Conservation (phyloP, 2,888 invertebrate species). For the Perizoma affinitatum region DNA sequence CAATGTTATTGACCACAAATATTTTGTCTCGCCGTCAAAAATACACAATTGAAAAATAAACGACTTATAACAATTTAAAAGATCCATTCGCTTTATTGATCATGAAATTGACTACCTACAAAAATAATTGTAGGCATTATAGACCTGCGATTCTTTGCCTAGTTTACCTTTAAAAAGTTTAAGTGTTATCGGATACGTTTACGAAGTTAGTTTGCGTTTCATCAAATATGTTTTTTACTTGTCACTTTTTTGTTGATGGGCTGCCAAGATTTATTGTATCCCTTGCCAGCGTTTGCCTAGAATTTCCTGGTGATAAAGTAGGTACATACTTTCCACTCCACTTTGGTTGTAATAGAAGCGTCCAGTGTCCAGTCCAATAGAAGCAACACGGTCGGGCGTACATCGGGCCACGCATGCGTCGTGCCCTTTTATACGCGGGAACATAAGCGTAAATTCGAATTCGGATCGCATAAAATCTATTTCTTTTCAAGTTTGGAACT, state of each 20-base stretch:
- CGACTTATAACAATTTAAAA: conserved; percentile 62
- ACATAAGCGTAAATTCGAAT: conserved; percentile 24
- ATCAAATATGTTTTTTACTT: conserved; percentile 13
- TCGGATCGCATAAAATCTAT: conserved; percentile 25
- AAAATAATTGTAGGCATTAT: conserved; percentile 25
- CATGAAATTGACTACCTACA: conserved; percentile 41
- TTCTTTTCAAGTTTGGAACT: conserved; percentile 15
- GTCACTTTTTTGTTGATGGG: conserved; percentile 34
- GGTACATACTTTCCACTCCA: conserved; percentile 47
- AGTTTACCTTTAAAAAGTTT: neutral
- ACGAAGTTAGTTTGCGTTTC: conserved; percentile 8
- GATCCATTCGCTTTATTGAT: conserved; percentile 61
- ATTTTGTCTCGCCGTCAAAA: conserved; percentile 41
- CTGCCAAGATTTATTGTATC: conserved; percentile 33
- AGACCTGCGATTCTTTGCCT: neutral
- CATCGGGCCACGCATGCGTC: conserved; percentile 56
- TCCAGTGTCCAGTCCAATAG: conserved; percentile 69
- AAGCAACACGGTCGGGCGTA: conserved; percentile 67
- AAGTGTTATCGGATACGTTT: neutral
- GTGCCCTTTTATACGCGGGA: conserved; percentile 51
- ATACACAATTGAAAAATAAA: conserved; percentile 74
- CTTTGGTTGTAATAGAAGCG: conserved; percentile 63
- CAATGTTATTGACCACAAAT: conserved; percentile 46
- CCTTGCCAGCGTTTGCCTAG: conserved; percentile 38
- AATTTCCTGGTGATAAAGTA: conserved; percentile 52